A percentile compares a stretch with the other conserved stretches of the same genome.
phyloP scores from a whole-genome alignment of 1,140 invertebrate species.

The Leptopilina boulardi region DNA sequence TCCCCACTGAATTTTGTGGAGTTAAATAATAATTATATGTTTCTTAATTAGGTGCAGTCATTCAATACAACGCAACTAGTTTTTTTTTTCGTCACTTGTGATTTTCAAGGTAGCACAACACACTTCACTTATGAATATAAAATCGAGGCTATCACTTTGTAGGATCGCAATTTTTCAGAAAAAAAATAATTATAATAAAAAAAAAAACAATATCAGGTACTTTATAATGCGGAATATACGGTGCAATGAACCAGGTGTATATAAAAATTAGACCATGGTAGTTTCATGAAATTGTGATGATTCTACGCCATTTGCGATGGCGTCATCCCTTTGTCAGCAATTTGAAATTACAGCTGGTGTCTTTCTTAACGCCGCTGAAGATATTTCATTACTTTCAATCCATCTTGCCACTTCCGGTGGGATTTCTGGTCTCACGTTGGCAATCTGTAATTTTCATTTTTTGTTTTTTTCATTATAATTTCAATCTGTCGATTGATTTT shows the following conservation, averaged over 20 bases:
- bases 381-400: conserved; percentile 84
- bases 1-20: neutral
- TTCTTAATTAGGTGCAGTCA: neutral
- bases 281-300: conserved; percentile 58
- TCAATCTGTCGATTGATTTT: neutral
- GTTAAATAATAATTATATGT: neutral
- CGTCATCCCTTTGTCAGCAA: conserved; percentile 68
- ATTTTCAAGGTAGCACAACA: neutral
- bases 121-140: neutral
- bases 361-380: conserved; percentile 77
- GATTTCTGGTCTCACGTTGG: conserved; percentile 77
- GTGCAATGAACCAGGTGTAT: neutral
- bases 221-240: neutral
- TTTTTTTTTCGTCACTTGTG: neutral
- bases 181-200: too few relatives aligned
- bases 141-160: neutral
- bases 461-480: neutral
- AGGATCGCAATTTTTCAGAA: conserved; percentile 1
- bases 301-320: conserved; percentile 55
- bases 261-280: conserved; percentile 45
- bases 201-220: neutral
- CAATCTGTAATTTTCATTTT: conserved; percentile 54
- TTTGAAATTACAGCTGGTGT: conserved; percentile 51
- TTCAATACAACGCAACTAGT: neutral
- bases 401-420: conserved; percentile 80